These are phyloP conservation scores for Lycia hirtaria DNA, from an alignment of 2,888 invertebrate species.

Conservation along the genomic window DNA sequence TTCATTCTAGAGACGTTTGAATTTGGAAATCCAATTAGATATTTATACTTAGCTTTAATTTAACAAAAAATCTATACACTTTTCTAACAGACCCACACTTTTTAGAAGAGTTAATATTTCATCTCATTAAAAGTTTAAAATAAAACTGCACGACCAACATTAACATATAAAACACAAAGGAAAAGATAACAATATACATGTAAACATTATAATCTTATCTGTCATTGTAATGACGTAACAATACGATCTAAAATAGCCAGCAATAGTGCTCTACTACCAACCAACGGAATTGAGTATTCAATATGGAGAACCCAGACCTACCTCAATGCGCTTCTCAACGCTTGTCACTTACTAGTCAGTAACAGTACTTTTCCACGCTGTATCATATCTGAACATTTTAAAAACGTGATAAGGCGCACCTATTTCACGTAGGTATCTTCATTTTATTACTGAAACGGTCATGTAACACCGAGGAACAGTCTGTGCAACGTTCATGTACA, in stretches of 20 bases:
- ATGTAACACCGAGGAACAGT: conserved; percentile 6
- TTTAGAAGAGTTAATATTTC: not conserved
- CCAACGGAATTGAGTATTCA: conserved; percentile 41
- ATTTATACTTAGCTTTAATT: no score
- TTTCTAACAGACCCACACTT: no score
- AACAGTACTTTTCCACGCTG: conserved; percentile 66
- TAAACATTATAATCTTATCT: conserved; percentile 45
- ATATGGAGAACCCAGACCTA: conserved; percentile 58
- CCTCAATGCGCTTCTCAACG: conserved; percentile 58
- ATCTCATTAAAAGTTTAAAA: not conserved
- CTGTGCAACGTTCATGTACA: conserved; percentile 25
- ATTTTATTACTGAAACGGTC: conserved; percentile 32
- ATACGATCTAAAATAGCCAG: conserved; percentile 43
- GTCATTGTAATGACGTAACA: conserved; percentile 39
- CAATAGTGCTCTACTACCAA: conserved; percentile 43
- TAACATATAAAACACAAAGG: conserved; percentile 14
- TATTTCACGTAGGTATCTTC: conserved; percentile 27
- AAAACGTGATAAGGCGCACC: conserved; percentile 35
- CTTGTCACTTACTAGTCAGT: no score
- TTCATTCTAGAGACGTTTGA: no score
- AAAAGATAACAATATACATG: conserved; percentile 33
- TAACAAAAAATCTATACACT: no score
- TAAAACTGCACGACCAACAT: not conserved
- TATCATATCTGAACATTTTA: conserved; percentile 51
- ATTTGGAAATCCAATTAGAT: no score